Percentiles rank a stretch among this genome's conserved stretches.
phyloP scores from a whole-genome alignment of 2,113 vertebrate genomes.

The Amazona vittata region DNA sequence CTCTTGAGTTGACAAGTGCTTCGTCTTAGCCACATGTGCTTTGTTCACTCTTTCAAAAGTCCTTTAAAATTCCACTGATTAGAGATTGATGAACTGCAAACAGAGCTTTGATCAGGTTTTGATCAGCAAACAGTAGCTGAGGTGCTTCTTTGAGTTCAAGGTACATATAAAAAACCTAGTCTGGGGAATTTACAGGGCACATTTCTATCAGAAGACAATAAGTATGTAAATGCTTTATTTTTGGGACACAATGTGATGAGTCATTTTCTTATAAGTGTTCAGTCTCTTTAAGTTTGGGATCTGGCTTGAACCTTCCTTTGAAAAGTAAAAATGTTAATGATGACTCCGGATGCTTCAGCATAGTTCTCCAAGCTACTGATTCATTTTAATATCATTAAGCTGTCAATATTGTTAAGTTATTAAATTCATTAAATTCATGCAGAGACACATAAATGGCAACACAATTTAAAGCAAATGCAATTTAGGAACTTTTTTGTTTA shows the following conservation, averaged over 20 bases:
- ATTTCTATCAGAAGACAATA: background rate
- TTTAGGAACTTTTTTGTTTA: background rate
- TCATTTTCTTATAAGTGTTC: background rate
- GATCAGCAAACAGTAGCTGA: constrained; percentile 3
- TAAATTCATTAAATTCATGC: background rate
- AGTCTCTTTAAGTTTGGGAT: background rate
- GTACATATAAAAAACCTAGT: background rate
- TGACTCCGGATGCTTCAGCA: background rate
- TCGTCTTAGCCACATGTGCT: constrained; percentile 13
- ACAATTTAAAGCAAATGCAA: background rate
- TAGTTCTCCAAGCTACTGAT: background rate
- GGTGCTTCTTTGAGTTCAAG: background rate
- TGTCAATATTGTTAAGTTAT: background rate
- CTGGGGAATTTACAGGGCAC: background rate
- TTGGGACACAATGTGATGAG: background rate
- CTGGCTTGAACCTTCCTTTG: background rate
- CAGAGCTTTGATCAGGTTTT: background rate
- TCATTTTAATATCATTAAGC: background rate
- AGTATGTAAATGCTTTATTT: background rate
- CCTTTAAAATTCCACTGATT: constrained; percentile 44
- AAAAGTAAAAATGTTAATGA: background rate
- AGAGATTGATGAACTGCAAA: constrained; percentile 33
- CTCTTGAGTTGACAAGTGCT: constrained; percentile 40
- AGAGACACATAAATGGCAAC: background rate
- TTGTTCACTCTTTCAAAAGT: constrained; percentile 47